phyloP scores from a whole-genome alignment of 2,888 invertebrate species.

The Nasonovia ribisnigri region DNA sequence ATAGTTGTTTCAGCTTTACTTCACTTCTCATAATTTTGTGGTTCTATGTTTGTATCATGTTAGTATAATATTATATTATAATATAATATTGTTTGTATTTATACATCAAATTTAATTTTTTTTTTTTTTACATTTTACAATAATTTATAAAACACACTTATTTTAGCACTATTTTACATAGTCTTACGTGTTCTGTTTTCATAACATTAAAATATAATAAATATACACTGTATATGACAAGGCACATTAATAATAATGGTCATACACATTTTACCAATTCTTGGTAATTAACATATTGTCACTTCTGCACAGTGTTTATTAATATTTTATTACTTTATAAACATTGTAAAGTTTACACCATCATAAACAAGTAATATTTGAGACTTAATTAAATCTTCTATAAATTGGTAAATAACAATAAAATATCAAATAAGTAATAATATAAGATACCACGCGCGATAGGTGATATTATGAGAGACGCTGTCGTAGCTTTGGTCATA shows the following conservation, averaged over 20 bases:
- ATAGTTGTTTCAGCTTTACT: not conserved
- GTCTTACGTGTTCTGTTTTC: not conserved
- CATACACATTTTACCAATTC: not conserved
- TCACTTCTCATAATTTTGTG: not conserved
- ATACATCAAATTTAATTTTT: not conserved
- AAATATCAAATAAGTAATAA: not conserved
- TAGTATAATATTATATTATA: too few species aligned
- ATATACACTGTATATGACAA: too few species aligned
- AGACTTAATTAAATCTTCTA: not conserved
- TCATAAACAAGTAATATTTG: not conserved
- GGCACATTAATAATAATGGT: not conserved
- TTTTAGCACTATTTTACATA: not conserved
- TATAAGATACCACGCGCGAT: not conserved
- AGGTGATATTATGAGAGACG: not conserved
- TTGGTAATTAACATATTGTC: not conserved
- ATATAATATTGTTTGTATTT: too few species aligned
- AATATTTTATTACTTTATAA: not conserved
- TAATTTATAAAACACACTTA: not conserved
- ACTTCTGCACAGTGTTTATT: not conserved
- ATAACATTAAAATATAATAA: not conserved
- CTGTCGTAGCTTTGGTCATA: not conserved
- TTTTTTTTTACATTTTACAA: too few species aligned
- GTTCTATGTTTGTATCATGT: not conserved
- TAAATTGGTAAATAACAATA: not conserved
- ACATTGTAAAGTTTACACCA: not conserved